Evolutionary conservation across 2,888 invertebrate genomes (phyloP).

Genomic region (Rotaria socialis): DNA sequence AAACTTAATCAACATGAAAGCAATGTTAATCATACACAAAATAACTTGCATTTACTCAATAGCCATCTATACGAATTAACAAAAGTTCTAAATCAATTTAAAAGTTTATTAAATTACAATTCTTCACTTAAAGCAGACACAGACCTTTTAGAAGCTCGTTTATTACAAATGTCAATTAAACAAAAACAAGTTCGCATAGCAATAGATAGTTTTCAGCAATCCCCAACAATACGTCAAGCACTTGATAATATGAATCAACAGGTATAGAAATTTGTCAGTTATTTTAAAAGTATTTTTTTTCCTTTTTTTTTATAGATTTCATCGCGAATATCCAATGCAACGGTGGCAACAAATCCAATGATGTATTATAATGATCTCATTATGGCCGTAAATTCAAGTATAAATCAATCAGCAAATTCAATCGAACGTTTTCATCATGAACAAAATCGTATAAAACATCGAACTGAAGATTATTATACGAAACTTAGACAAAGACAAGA

Average conservation of each 20-base stretch:
- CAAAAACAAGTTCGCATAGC: neutral
- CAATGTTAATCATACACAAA: neutral
- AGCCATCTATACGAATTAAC: neutral
- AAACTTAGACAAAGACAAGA: neutral
- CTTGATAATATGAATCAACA: neutral
- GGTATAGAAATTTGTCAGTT: neutral
- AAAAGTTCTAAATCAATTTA: neutral
- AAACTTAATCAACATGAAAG: neutral
- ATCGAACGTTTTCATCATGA: neutral
- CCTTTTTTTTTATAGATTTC: neutral
- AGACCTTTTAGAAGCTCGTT: neutral
- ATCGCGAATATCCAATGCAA: neutral
- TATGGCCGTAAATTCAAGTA: neutral
- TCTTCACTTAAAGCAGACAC: neutral
- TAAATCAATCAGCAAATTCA: neutral
- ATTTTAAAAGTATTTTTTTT: no score
- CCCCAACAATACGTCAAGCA: neutral
- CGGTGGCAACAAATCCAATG: neutral
- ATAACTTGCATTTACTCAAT: neutral
- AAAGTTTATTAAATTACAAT: neutral
- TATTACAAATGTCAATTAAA: constrained; percentile 7
- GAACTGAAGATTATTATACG: neutral
- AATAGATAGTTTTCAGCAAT: neutral
- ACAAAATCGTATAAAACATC: neutral
- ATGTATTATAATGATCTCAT: neutral